Percentiles rank a stretch among this genome's conserved stretches.
Conservation (phyloP, 2,797 vertebrate genomes). For the Xyrichtys novacula region DNA sequence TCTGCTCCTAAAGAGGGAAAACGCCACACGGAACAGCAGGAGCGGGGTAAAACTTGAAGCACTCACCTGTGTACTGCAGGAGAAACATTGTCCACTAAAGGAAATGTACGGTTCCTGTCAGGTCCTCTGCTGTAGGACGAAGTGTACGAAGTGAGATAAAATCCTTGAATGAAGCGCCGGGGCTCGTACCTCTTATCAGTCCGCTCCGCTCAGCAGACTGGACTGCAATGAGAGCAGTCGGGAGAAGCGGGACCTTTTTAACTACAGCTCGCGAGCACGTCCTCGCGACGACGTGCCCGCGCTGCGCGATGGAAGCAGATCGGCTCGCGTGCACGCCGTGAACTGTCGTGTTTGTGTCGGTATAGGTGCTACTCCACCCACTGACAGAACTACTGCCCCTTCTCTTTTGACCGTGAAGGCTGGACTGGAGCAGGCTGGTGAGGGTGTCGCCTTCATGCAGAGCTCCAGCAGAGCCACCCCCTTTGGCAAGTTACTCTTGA, state of each 20-base stretch:
- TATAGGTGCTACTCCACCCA: neutral
- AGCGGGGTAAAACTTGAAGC: conserved; percentile 44
- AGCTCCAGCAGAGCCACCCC: neutral
- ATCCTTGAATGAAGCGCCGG: conserved; percentile 69
- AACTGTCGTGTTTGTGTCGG: conserved; percentile 8
- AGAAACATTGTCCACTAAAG: conserved; percentile 90
- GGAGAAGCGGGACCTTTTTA: conserved; percentile 79
- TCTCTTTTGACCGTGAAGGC: neutral
- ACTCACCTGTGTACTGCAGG: conserved; percentile 91
- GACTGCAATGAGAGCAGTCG: conserved; percentile 83
- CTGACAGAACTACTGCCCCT: conserved; percentile 6
- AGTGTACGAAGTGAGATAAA: conserved; percentile 48
- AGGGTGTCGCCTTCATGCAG: conserved; percentile 22
- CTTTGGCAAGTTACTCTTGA: conserved; percentile 5
- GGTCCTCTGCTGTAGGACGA: conserved; percentile 69
- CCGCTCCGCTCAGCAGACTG: conserved; percentile 78
- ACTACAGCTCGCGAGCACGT: conserved; percentile 68
- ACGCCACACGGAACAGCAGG: neutral
- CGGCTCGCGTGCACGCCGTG: conserved; percentile 26
- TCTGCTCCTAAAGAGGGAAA: conserved; percentile 10
- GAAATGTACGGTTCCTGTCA: conserved; percentile 60
- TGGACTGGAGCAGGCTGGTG: neutral
- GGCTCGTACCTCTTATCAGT: conserved; percentile 61
- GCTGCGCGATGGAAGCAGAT: conserved; percentile 22
- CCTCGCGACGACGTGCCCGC: conserved; percentile 62